Evolutionary conservation across 37 sponge, comb jelly and placozoan genomes (phyloP).

Genomic region (Hormiphora californensis): DNA sequence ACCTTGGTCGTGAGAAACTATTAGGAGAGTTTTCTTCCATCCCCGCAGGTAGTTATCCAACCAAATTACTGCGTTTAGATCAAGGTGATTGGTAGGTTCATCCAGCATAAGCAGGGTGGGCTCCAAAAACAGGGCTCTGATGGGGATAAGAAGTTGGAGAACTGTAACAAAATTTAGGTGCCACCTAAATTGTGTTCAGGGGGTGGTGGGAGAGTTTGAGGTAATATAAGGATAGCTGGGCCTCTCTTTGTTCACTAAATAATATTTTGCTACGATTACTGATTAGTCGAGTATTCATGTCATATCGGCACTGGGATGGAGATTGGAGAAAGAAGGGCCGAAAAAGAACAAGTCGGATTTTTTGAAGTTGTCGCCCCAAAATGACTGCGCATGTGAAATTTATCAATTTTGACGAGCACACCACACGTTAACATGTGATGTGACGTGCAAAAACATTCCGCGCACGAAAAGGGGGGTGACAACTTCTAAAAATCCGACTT

Average conservation of each 20-base stretch:
- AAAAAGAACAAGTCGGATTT: neutral
- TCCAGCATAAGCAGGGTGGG: slow-evolving; percentile 93
- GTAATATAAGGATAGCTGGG: neutral
- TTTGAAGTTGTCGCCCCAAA: no score
- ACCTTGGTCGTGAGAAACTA: slow-evolving; percentile 96
- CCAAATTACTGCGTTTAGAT: slow-evolving; percentile 99
- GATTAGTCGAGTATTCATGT: neutral
- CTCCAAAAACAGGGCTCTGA: slow-evolving; percentile 97
- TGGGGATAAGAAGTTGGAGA: no score
- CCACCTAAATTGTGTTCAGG: no score
- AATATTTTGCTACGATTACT: neutral
- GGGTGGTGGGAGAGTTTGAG: no score
- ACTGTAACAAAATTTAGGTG: no score
- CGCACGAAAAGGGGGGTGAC: no score
- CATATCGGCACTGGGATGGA: neutral
- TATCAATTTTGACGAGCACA: no score
- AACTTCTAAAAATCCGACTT: no score
- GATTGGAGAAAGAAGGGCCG: neutral
- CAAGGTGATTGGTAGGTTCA: slow-evolving; percentile 98
- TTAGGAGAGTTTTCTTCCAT: slow-evolving; percentile 97
- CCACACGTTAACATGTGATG: no score
- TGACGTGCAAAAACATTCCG: no score
- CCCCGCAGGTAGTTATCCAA: slow-evolving; percentile 91
- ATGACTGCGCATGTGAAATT: no score
- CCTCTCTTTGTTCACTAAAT: neutral